Evolutionary conservation across 2,113 vertebrate species (phyloP).

Genomic region (Chaetorhynchus papuensis): DNA sequence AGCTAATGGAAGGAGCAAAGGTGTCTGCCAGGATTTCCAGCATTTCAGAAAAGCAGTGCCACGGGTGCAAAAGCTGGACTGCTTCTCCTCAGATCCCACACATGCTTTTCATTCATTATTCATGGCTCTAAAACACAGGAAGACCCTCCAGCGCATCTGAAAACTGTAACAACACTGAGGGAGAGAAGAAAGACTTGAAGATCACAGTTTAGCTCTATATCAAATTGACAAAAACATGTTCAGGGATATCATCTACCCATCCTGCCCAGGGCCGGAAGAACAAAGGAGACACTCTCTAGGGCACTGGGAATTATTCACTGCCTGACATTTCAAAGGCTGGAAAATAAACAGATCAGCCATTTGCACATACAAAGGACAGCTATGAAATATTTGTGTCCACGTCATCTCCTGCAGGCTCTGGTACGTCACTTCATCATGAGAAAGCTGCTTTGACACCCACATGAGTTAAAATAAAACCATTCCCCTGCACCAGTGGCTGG

Average conservation of each 20-base stretch:
- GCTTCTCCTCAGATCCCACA: not conserved
- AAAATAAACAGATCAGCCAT: not conserved
- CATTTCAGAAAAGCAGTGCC: not conserved
- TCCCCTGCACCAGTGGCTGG: not conserved
- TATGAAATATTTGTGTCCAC: not conserved
- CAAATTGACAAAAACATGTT: not conserved
- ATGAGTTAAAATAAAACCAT: conserved; percentile 16
- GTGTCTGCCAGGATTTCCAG: not conserved
- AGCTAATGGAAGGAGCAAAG: not conserved
- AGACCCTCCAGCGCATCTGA: not conserved
- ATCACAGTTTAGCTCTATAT: not conserved
- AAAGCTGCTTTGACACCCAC: conserved; percentile 1
- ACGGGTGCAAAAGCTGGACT: not conserved
- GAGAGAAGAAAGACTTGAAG: not conserved
- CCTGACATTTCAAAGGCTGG: not conserved
- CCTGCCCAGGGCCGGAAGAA: not conserved
- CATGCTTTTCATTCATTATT: conserved; percentile 36
- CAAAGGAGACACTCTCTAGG: not conserved
- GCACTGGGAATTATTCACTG: not conserved
- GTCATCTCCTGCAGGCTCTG: not conserved
- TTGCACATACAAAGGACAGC: not conserved
- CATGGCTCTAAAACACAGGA: not conserved
- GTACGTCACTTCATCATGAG: not conserved
- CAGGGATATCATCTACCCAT: not conserved
- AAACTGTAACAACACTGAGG: not conserved